These are phyloP conservation scores for Entomobrya multifasciata DNA, from an alignment of 2,888 invertebrate genomes.

Conservation along the genomic window DNA sequence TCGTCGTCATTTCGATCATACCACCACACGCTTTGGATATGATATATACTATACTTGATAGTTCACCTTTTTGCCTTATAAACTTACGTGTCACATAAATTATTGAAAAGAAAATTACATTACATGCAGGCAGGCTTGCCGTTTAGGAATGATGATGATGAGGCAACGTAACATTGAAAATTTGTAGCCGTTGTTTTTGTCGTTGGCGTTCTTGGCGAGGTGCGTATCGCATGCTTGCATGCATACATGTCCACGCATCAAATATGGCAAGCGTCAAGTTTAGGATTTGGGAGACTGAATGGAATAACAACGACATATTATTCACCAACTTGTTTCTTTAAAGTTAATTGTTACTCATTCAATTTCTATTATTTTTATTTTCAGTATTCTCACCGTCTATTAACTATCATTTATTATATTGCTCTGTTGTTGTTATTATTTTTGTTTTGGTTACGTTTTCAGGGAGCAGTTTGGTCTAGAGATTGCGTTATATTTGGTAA, in stretches of 20 bases:
- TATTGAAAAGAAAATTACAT: not conserved
- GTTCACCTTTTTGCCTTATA: not conserved
- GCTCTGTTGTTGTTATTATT: not conserved
- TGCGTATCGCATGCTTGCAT: not conserved
- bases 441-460: not conserved
- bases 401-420: not conserved
- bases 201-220: not conserved
- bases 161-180: constrained; percentile 1
- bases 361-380: not conserved
- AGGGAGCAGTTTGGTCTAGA: constrained; percentile 3
- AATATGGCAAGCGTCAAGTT: not conserved
- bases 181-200: not conserved
- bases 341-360: not conserved
- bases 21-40: not conserved
- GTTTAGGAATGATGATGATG: not conserved
- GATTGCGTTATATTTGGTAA: constrained; percentile 32
- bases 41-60: too few relatives aligned
- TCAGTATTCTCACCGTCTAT: not conserved
- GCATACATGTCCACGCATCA: constrained; percentile 27
- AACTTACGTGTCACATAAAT: constrained; percentile 11
- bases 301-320: constrained; percentile 7
- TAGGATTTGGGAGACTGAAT: not conserved
- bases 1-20: not conserved
- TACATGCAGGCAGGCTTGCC: not conserved
- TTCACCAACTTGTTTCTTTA: constrained; percentile 4